Conservation (phyloP, 2,888 invertebrate genomes). For the Xanthia icteritia region DNA sequence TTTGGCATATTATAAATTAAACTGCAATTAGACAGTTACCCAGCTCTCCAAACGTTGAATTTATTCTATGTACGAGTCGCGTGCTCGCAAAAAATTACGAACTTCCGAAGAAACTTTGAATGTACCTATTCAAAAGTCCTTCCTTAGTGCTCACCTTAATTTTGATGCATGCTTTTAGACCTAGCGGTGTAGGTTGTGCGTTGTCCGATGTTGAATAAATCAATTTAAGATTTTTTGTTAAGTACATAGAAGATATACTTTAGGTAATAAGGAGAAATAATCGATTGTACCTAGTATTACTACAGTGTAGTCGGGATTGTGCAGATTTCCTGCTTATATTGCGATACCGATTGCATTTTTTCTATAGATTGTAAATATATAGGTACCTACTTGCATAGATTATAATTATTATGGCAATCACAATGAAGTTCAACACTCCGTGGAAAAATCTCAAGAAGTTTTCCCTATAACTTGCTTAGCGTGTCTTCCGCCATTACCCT, state of each 20-base stretch:
- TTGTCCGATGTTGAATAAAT: not conserved
- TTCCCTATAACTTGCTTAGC: slow-evolving; percentile 44
- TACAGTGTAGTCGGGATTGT: not conserved
- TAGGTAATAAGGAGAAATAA: not conserved
- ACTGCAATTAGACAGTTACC: not conserved
- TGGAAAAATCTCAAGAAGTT: slow-evolving; percentile 57
- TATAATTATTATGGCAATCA: not conserved
- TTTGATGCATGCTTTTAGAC: not conserved
- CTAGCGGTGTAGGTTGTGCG: not conserved
- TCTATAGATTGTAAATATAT: not conserved
- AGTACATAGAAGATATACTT: not conserved
- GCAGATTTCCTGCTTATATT: not conserved
- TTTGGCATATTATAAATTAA: not conserved
- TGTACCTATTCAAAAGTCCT: not conserved
- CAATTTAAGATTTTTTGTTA: no score
- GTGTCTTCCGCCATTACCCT: slow-evolving; percentile 55
- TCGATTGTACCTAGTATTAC: not conserved
- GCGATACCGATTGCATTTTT: no score
- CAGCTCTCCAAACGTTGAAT: not conserved
- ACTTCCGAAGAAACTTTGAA: not conserved
- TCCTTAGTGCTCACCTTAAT: not conserved
- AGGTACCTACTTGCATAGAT: not conserved
- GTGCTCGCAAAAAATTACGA: not conserved
- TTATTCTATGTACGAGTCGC: not conserved
- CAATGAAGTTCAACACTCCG: slow-evolving; percentile 17